Conservation (phyloP, 1,140 invertebrate species). For the Drosophila carrolli region DNA sequence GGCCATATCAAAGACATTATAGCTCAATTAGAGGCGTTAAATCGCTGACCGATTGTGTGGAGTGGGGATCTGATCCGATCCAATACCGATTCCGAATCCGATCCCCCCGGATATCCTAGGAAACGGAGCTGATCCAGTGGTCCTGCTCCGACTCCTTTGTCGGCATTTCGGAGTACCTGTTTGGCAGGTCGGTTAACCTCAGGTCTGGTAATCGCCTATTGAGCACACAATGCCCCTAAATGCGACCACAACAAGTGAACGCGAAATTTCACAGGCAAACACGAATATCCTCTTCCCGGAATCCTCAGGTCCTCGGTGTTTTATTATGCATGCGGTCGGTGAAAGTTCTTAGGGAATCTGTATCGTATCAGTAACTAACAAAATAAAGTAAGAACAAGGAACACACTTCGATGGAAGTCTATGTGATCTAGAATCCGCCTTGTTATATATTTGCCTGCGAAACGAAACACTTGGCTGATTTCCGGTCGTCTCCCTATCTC, state of each 20-base stretch:
- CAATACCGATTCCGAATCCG: no score
- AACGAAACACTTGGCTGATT: conserved; percentile 35
- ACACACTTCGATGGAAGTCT: conserved; percentile 1
- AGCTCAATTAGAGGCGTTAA: conserved; percentile 72
- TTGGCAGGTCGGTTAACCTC: conserved; percentile 26
- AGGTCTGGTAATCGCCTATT: conserved; percentile 45
- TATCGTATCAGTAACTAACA: not conserved
- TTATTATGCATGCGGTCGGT: conserved; percentile 18
- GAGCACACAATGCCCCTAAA: conserved; percentile 36
- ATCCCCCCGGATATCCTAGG: conserved; percentile 21
- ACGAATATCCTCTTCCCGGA: conserved; percentile 48
- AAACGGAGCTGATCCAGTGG: not conserved
- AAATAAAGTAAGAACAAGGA: not conserved
- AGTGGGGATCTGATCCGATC: no score
- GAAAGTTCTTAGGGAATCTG: conserved; percentile 32
- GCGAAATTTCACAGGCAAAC: conserved; percentile 73
- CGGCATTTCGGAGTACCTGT: conserved; percentile 6
- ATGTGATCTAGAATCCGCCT: conserved; percentile 1
- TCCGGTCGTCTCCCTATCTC: conserved; percentile 20
- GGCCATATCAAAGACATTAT: conserved; percentile 52
- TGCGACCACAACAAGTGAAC: conserved; percentile 34
- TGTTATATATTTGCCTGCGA: conserved; percentile 27
- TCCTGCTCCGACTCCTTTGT: conserved; percentile 16
- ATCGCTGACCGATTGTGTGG: not conserved
- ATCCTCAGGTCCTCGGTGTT: conserved; percentile 32